phyloP scores from a whole-genome alignment of 2,888 invertebrate species.

The Eilema depressum region DNA sequence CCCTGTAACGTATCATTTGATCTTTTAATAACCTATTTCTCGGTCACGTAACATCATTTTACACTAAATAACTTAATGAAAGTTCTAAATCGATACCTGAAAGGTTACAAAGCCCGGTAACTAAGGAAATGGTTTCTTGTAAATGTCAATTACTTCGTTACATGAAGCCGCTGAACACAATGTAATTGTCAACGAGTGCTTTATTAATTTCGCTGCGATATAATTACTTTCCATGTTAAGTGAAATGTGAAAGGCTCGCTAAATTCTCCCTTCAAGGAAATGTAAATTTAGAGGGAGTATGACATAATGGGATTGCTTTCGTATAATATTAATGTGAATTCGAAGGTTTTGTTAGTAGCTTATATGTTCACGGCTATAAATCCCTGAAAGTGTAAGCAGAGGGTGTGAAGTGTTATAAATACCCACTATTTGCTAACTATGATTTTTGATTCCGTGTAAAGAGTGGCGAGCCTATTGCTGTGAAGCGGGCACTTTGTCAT shows the following conservation, averaged over 20 bases:
- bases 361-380: too few relatives aligned
- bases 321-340: background rate
- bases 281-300: background rate
- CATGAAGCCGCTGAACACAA: background rate
- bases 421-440: too few relatives aligned
- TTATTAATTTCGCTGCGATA: background rate
- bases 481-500: too few relatives aligned
- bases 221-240: background rate
- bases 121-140: background rate
- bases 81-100: background rate
- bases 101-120: background rate
- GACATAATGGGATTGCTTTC: background rate
- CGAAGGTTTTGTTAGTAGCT: too few relatives aligned
- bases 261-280: background rate
- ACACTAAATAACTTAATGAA: background rate
- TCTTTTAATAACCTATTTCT: background rate
- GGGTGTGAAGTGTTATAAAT: too few relatives aligned
- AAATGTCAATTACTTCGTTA: background rate
- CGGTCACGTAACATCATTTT: background rate
- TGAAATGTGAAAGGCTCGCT: background rate
- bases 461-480: too few relatives aligned
- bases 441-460: too few relatives aligned
- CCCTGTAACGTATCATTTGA: too few relatives aligned
- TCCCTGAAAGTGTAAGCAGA: too few relatives aligned
- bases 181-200: slow-evolving; percentile 2